phyloP scores from a whole-genome alignment of 1,140 invertebrate species.

The Thaumetopoea pityocampa region DNA sequence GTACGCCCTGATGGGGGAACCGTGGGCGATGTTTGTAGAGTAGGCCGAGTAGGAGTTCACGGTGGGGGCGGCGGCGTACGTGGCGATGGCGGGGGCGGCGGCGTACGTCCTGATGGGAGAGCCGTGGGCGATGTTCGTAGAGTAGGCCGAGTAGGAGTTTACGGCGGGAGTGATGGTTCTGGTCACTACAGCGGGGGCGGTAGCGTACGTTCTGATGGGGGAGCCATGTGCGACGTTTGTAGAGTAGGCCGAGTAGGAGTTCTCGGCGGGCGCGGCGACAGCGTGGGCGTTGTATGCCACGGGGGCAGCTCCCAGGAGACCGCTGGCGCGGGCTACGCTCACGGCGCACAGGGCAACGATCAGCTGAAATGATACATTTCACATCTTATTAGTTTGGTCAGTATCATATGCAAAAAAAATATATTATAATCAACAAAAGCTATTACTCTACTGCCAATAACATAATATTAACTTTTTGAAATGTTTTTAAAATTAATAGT shows the following conservation, averaged over 20 bases:
- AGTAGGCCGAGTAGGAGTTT: conserved; percentile 50
- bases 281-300: conserved; percentile 28
- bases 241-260: conserved; percentile 38
- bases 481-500: too few species aligned
- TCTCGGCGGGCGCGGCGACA: conserved; percentile 29
- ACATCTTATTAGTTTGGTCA: too few species aligned
- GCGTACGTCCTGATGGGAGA: conserved; percentile 17
- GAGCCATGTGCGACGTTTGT: conserved; percentile 38
- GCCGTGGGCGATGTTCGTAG: conserved; percentile 49
- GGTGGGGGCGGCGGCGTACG: conserved; percentile 38
- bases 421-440: too few species aligned
- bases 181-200: conserved; percentile 12
- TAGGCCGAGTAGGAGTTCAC: conserved; percentile 35
- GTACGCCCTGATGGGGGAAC: conserved; percentile 25
- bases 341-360: conserved; percentile 41
- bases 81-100: conserved; percentile 20
- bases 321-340: conserved; percentile 42
- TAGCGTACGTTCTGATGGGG: conserved; percentile 27
- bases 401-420: too few species aligned
- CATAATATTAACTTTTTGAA: too few species aligned
- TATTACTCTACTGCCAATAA: too few species aligned
- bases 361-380: too few species aligned
- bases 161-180: conserved; percentile 47
- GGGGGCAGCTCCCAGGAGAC: conserved; percentile 36
- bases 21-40: conserved; percentile 42